Conservation (phyloP, 2,797 vertebrate genomes). For the Phrynocephalus vlangalii region DNA sequence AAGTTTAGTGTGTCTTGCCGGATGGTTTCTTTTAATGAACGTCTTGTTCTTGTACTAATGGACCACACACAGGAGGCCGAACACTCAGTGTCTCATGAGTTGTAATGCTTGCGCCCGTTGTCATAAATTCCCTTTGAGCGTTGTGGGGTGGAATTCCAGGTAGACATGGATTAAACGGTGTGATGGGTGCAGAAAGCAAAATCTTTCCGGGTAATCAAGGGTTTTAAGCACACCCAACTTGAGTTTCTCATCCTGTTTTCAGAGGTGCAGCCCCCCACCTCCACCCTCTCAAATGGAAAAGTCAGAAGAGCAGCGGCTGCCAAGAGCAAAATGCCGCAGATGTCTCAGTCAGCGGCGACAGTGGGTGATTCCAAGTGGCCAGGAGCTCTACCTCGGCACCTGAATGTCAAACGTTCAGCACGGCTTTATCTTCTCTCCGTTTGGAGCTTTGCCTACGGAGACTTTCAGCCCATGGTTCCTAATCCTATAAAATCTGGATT, state of each 20-base stretch:
- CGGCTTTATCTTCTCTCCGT: not conserved
- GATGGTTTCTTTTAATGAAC: too few species aligned
- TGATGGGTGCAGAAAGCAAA: too few species aligned
- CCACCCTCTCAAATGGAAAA: constrained; percentile 38
- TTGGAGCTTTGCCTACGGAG: not conserved
- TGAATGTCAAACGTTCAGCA: not conserved
- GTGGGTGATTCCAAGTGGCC: constrained; percentile 51
- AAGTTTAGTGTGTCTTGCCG: too few species aligned
- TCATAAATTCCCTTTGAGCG: too few species aligned
- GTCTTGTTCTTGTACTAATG: too few species aligned
- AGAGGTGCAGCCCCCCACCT: constrained; percentile 50
- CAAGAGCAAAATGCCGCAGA: constrained; percentile 51
- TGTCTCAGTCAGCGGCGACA: constrained; percentile 23
- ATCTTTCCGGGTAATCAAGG: not conserved
- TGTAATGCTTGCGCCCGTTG: too few species aligned
- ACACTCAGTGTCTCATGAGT: too few species aligned
- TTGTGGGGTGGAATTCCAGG: too few species aligned
- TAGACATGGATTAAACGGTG: too few species aligned
- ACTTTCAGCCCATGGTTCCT: not conserved
- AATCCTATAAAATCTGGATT: not conserved
- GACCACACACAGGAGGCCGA: too few species aligned
- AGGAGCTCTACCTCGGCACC: not conserved
- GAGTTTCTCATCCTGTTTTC: not conserved
- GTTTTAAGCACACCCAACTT: not conserved
- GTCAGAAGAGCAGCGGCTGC: constrained; percentile 65